These are phyloP conservation scores for Sebastes taczanowskii DNA, from an alignment of 2,797 vertebrate genomes.

Conservation along the genomic window DNA sequence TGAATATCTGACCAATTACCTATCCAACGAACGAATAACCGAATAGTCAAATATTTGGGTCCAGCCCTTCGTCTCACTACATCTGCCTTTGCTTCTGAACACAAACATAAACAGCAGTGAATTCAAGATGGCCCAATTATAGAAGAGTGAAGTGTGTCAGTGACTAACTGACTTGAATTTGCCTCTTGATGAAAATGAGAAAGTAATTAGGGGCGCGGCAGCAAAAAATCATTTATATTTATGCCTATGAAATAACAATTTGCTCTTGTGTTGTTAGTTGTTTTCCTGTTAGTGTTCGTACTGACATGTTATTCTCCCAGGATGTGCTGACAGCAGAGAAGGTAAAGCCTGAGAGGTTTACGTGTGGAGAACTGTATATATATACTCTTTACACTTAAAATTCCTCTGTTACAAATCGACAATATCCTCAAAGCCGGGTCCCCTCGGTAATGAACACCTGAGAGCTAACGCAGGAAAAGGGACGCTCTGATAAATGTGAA, in stretches of 20 bases:
- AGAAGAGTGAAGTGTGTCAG: conserved; percentile 21
- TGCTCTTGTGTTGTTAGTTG: not conserved
- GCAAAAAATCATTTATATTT: conserved; percentile 15
- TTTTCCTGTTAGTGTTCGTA: not conserved
- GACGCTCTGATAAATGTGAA: conserved; percentile 43
- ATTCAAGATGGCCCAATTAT: conserved; percentile 30
- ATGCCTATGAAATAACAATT: conserved; percentile 15
- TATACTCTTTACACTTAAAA: conserved; percentile 2
- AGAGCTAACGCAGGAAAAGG: conserved; percentile 31
- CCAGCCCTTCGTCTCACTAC: not conserved
- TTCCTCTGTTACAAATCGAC: conserved; percentile 7
- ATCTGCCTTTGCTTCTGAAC: not conserved
- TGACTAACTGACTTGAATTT: conserved; percentile 36
- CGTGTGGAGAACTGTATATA: conserved; percentile 3
- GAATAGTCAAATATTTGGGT: too few species aligned
- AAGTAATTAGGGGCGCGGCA: conserved; percentile 23
- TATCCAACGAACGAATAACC: too few species aligned
- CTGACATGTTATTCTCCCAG: not conserved
- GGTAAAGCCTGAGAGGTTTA: conserved; percentile 6
- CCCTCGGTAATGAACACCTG: conserved; percentile 28
- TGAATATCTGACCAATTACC: too few species aligned
- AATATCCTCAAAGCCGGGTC: conserved; percentile 12
- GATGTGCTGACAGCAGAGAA: conserved; percentile 1
- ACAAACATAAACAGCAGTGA: not conserved
- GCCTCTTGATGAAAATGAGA: conserved; percentile 27